Evolutionary conservation across 1,140 invertebrate species (phyloP).

Genomic region (Caerostris extrusa): DNA sequence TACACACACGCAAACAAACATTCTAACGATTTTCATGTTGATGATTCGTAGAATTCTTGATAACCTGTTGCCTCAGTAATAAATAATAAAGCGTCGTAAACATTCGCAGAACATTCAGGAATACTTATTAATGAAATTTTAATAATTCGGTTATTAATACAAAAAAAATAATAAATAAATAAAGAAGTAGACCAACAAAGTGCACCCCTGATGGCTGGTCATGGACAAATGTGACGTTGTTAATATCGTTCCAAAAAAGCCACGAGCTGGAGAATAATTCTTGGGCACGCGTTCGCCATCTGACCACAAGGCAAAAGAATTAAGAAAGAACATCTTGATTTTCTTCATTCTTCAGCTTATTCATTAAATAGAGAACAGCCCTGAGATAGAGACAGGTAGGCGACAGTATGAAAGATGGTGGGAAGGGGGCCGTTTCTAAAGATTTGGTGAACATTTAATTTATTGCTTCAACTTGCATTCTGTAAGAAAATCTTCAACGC

Average conservation of each 20-base stretch:
- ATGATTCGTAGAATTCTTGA: no score
- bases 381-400: constrained; percentile 4
- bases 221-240: background rate
- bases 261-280: background rate
- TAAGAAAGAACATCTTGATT: background rate
- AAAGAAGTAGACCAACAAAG: background rate
- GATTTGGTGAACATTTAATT: no score
- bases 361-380: background rate
- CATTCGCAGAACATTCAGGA: background rate
- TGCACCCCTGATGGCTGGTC: background rate
- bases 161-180: background rate
- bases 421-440: no score
- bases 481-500: no score
- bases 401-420: background rate
- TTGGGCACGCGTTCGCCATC: background rate
- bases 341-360: background rate
- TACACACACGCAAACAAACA: no score
- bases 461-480: no score
- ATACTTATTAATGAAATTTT: background rate
- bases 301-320: background rate
- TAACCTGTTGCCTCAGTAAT: no score
- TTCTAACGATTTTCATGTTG: no score
- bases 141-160: background rate
- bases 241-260: background rate
- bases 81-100: background rate